phyloP scores from a whole-genome alignment of 2,888 invertebrate species.

The Plebejus melissa region DNA sequence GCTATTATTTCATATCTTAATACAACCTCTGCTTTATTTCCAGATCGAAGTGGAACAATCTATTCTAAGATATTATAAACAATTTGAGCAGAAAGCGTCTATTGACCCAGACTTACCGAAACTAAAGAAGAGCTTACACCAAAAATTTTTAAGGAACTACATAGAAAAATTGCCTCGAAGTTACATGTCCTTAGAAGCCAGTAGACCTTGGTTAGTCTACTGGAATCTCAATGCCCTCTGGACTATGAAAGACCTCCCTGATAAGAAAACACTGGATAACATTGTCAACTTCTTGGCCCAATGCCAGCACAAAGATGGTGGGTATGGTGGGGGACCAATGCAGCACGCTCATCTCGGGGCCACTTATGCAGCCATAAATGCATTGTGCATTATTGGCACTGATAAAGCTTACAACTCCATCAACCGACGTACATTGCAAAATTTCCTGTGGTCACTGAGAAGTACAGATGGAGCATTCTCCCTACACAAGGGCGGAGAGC shows the following conservation, averaged over 20 bases:
- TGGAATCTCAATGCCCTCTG: constrained; percentile 97
- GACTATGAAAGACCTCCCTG: constrained; percentile 77
- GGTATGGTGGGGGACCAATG: constrained; percentile 96
- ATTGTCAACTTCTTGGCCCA: constrained; percentile 63
- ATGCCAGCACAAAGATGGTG: constrained; percentile 90
- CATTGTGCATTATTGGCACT: constrained; percentile 93
- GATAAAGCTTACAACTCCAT: constrained; percentile 92
- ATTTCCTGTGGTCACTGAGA: constrained; percentile 88
- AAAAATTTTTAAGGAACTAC: constrained; percentile 82
- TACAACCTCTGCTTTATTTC: constrained; percentile 33
- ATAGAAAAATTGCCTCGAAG: constrained; percentile 82
- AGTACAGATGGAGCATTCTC: constrained; percentile 93
- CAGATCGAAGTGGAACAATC: constrained; percentile 64
- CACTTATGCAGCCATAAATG: constrained; percentile 98
- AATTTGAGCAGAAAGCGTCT: constrained; percentile 66
- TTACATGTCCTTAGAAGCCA: constrained; percentile 94
- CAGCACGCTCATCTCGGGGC: constrained; percentile 96
- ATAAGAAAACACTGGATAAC: constrained; percentile 59
- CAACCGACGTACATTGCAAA: constrained; percentile 85
- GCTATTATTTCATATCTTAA: background rate
- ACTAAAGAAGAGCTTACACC: constrained; percentile 82
- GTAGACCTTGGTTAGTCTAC: constrained; percentile 97
- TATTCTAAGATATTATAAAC: constrained; percentile 59
- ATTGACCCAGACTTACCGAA: constrained; percentile 76
- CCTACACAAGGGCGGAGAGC: constrained; percentile 95